Evolutionary conservation across 2,797 vertebrate genomes (phyloP), one percentile per base, ranked within the genome.

Genomic region (Gobionotothen gibberifrons): DNA sequence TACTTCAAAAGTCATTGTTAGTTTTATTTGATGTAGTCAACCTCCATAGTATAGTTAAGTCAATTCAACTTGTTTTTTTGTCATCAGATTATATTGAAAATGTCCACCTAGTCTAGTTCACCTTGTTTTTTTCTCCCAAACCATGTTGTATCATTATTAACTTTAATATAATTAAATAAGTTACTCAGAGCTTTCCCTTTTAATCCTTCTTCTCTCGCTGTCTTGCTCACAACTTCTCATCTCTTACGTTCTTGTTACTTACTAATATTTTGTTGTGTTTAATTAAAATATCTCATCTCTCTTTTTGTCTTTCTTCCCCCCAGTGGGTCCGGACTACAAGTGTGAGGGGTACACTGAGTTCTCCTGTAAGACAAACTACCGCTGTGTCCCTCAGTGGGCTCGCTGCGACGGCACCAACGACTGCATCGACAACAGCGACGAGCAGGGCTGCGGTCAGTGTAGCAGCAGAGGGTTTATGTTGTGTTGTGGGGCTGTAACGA

Each of bases 371-470:
- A 88, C 89, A 21, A 94, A 93, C 85, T 94, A 94, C 82, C 93
- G 90, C 79, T 94, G 93, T 17, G 9, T 94, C 66, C 93, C 93
- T 49, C 86, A 86, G 88, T 94, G 88, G 93, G 91, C 87, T 5
- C 89, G 92, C 60, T 94, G 93, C 29, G 91, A 94, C 0, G 92
- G 93, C 79, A 79, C 74, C 47, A 89, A 94, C 1, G 92, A 94
- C 88, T 94, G 93, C 85, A 32, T 93, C 3, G 92, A 94, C 81
- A 92, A 93, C 89, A 94, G 90, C 0, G 93, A 94, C 3, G 93
- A 94, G 87, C 42, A 93, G 59, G 90, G 81, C 87, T 94, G 93
- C 1, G 92, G 93, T 94, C 73, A 87, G 93, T 92, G 49, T 57
- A 21, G 49, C 49, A 40, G 48, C 49, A 40, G 29, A 52, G 49